Percentiles rank a stretch among this genome's conserved stretches.
Evolutionary conservation across 2,113 vertebrate species (phyloP).

Genomic region (Cyanoderma ruficeps): DNA sequence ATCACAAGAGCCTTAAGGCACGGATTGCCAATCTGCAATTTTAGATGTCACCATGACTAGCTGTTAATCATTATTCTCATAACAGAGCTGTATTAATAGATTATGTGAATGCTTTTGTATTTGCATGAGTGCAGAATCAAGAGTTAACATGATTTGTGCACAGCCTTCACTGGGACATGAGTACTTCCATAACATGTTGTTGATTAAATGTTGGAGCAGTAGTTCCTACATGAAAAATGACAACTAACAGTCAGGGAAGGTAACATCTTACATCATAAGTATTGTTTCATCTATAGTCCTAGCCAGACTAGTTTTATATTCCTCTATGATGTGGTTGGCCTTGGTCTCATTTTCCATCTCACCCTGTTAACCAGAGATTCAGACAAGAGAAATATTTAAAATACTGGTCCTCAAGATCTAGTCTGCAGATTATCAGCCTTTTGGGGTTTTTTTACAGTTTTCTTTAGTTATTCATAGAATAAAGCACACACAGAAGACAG

Average conservation of each 20-base stretch:
- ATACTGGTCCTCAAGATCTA: not conserved
- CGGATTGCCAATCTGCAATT: conserved; percentile 23
- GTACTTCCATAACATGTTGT: not conserved
- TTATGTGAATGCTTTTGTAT: not conserved
- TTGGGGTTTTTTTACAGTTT: not conserved
- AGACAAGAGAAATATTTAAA: not conserved
- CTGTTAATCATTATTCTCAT: not conserved
- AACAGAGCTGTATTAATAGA: not conserved
- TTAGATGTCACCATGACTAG: not conserved
- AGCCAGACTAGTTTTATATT: not conserved
- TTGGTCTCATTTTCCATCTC: not conserved
- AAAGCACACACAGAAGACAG: not conserved
- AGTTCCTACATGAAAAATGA: not conserved
- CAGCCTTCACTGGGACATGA: not conserved
- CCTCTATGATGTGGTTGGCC: not conserved
- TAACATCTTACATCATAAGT: not conserved
- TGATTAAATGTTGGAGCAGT: not conserved
- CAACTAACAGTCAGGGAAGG: not conserved
- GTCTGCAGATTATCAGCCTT: not conserved
- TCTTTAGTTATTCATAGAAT: not conserved
- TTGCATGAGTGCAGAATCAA: not conserved
- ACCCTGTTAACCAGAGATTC: not conserved
- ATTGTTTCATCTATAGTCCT: not conserved
- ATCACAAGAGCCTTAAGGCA: conserved; percentile 26
- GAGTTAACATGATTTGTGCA: not conserved